These are phyloP conservation scores for Alloscopus bannaensis DNA, from an alignment of 2,888 invertebrate genomes.

Conservation along the genomic window DNA sequence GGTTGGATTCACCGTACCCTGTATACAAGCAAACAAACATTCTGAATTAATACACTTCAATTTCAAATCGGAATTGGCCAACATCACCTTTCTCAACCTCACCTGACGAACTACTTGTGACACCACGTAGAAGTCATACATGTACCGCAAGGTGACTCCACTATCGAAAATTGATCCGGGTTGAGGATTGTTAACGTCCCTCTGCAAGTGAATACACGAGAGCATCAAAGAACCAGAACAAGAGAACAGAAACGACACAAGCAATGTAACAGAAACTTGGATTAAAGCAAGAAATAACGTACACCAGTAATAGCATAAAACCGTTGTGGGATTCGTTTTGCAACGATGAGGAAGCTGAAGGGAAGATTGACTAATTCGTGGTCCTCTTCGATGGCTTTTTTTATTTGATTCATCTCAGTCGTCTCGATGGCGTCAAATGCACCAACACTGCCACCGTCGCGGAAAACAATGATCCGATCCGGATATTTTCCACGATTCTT, in stretches of 20 bases:
- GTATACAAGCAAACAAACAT: constrained; percentile 65
- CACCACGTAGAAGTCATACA: constrained; percentile 92
- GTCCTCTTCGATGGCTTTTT: constrained; percentile 77
- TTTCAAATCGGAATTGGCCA: no score
- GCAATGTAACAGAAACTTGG: no score
- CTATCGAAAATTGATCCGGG: constrained; percentile 93
- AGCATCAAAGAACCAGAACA: no score
- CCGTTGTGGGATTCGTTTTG: constrained; percentile 49
- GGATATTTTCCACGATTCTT: constrained; percentile 82
- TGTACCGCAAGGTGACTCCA: constrained; percentile 83
- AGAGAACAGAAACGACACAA: no score
- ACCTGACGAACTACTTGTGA: constrained; percentile 86
- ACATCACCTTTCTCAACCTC: no score
- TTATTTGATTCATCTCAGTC: constrained; percentile 88
- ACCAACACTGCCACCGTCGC: constrained; percentile 96
- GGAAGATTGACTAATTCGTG: constrained; percentile 76
- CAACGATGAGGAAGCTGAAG: constrained; percentile 32
- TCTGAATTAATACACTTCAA: not conserved
- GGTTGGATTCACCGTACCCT: constrained; percentile 94
- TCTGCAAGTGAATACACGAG: no score
- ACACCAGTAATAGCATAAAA: no score
- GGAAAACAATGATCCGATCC: constrained; percentile 87
- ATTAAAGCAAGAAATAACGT: no score
- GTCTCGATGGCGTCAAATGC: constrained; percentile 83
- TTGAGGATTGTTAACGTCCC: constrained; percentile 83